Evolutionary conservation across 2,888 invertebrate genomes (phyloP).

Genomic region (Xanthorhoe designata): DNA sequence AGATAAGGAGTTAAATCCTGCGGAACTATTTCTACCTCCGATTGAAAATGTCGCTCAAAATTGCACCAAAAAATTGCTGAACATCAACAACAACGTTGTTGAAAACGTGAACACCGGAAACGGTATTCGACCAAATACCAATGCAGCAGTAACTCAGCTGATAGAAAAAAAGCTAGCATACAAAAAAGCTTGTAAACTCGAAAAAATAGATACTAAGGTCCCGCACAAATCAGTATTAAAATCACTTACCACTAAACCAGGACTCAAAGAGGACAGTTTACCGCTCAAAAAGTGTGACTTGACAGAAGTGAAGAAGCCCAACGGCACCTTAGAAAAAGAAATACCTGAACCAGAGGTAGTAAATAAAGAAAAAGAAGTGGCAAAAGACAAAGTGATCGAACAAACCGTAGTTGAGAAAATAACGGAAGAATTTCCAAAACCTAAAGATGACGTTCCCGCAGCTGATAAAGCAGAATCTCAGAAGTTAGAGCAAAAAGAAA

Average conservation of each 20-base stretch:
- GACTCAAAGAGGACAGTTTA: constrained; percentile 59
- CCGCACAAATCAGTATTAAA: constrained; percentile 78
- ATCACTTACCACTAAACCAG: constrained; percentile 63
- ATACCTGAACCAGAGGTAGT: constrained; percentile 28
- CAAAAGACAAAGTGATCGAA: constrained; percentile 45
- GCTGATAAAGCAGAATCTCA: constrained; percentile 45
- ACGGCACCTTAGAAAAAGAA: constrained; percentile 44
- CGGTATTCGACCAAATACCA: constrained; percentile 69
- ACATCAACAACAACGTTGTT: constrained; percentile 80
- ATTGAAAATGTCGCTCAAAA: constrained; percentile 69
- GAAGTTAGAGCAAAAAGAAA: constrained; percentile 37
- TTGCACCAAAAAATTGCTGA: constrained; percentile 75
- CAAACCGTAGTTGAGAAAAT: constrained; percentile 29
- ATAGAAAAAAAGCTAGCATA: constrained; percentile 72
- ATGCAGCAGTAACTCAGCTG: constrained; percentile 74
- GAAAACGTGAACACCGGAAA: constrained; percentile 65
- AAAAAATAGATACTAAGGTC: constrained; percentile 74
- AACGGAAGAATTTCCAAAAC: constrained; percentile 35
- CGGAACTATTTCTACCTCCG: constrained; percentile 76
- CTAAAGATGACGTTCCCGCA: constrained; percentile 39
- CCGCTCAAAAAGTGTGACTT: constrained; percentile 47
- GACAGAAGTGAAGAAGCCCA: constrained; percentile 47
- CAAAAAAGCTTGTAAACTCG: constrained; percentile 74
- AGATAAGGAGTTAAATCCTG: constrained; percentile 74
- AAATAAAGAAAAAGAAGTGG: constrained; percentile 46